A percentile compares a stretch with the other conserved stretches of the same genome.
phyloP scores from a whole-genome alignment of 2,888 invertebrate genomes.

The Drymonia ruficornis region DNA sequence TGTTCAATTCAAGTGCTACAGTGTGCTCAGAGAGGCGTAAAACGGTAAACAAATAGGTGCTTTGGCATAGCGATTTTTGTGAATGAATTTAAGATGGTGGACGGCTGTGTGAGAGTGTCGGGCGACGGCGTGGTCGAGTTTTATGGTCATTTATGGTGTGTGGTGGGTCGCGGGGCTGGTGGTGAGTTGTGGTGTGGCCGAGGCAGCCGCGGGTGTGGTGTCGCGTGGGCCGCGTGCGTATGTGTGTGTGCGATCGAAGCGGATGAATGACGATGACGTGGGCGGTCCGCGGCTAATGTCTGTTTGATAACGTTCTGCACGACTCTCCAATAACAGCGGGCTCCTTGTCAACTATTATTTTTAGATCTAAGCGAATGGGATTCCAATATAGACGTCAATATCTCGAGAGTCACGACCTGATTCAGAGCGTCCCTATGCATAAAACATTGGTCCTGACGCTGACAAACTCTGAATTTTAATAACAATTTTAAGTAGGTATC shows the following conservation, averaged over 20 bases:
- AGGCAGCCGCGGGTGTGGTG: constrained; percentile 48
- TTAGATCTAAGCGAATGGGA: constrained; percentile 53
- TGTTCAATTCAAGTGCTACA: constrained; percentile 34
- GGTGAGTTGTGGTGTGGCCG: constrained; percentile 16
- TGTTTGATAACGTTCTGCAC: constrained; percentile 67
- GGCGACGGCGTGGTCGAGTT: constrained; percentile 53
- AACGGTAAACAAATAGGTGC: constrained; percentile 77
- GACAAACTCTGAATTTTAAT: constrained; percentile 17
- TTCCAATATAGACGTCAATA: constrained; percentile 42
- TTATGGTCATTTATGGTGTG: constrained; percentile 49
- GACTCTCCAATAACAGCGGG: constrained; percentile 45
- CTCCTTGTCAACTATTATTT: constrained; percentile 68
- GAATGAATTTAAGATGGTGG: constrained; percentile 85
- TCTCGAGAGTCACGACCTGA: constrained; percentile 13
- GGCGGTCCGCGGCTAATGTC: constrained; percentile 65
- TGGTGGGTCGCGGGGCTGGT: constrained; percentile 21
- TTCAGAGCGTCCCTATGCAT: constrained; percentile 18
- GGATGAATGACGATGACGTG: constrained; percentile 81
- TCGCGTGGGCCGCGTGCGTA: constrained; percentile 47
- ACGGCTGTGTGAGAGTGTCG: constrained; percentile 63
- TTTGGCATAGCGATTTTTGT: constrained; percentile 78
- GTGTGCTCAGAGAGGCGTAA: constrained; percentile 58
- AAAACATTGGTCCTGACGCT: constrained; percentile 14
- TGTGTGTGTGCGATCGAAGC: constrained; percentile 78
- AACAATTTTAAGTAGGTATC: constrained; percentile 24